Base-by-base conservation (phyloP, 2,113 vertebrate genomes). In the Cottus gobio region DNA sequence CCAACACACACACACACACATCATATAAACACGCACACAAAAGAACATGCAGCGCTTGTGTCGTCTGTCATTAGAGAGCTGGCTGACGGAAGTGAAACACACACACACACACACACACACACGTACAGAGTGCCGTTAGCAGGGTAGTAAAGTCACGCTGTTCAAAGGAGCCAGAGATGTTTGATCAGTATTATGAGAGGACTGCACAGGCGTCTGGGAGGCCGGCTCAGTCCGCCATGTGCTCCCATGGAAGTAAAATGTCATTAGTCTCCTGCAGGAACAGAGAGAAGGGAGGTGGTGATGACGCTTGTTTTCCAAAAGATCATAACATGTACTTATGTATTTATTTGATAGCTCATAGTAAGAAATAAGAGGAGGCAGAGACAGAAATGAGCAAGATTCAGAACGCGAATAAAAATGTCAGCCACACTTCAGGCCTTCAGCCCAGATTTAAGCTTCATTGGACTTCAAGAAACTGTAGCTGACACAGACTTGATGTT, bases 21-120 rank as follows among this genome's bases (percentile, higher is more conserved):
- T 31, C 30, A 7, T 37, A 44, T 71, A 84, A 62, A 85, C 78
- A 86, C 50, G 42, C 44, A 3, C 82, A 70, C 64, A 81, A 64
- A 82, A 60, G 67, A 52, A 48, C 37, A 58, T 54, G 70, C 62
- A 71, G 65, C 8, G n/a, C 85, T 66, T 64, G 44, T 77, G 85
- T 74, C 85, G 50, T 90, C 91, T 94, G 90, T 93, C 92, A 92
- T 91, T 93, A 93, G 64, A 52, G 85, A 88, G 81, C 63, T 63
- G 76, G 82, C 79, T 75, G 87, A 83, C 76, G 88, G 89, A 94
- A 93, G 85, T 87, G 80, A 80, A 75, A 71, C 83, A 66, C 75
- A 54, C 85, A 80, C 69, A 70, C 42, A 42, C 39, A 46, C 24
- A 30, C 83, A 64, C 62, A 61, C 75, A 56, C 57, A 31, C 57